Percentiles rank a stretch among this genome's conserved stretches.
phyloP scores from a whole-genome alignment of 2,113 vertebrate species.

The Tyrannus savana region DNA sequence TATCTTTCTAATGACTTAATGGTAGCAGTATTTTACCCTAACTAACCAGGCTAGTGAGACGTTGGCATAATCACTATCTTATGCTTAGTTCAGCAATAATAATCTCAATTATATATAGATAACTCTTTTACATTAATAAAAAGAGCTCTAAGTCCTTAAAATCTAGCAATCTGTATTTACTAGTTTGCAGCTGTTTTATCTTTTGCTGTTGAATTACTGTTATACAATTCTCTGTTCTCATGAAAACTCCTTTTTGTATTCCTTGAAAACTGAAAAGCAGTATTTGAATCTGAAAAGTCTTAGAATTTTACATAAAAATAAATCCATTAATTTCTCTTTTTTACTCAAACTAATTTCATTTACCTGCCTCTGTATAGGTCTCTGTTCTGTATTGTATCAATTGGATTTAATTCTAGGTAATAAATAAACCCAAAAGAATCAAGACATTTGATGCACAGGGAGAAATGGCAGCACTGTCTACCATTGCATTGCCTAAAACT shows the following conservation, averaged over 20 bases:
- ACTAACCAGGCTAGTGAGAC: background rate
- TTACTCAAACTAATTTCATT: background rate
- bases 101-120: background rate
- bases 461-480: background rate
- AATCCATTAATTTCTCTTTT: background rate
- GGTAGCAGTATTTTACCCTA: background rate
- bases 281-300: background rate
- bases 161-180: conserved; percentile 17
- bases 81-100: background rate
- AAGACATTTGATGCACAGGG: background rate
- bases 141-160: background rate
- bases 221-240: background rate
- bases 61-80: background rate
- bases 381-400: background rate
- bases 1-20: background rate
- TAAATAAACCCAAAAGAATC: background rate
- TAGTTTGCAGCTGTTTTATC: conserved; percentile 11
- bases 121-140: background rate
- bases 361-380: background rate
- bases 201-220: conserved; percentile 7
- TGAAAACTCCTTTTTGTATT: conserved; percentile 5
- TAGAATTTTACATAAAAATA: conserved; percentile 3
- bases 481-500: background rate
- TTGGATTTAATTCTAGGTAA: background rate
- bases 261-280: background rate